A percentile compares a stretch with the other conserved stretches of the same genome.
Evolutionary conservation across 2,797 vertebrate species (phyloP).

Genomic region (Melanotaenia boesemani): DNA sequence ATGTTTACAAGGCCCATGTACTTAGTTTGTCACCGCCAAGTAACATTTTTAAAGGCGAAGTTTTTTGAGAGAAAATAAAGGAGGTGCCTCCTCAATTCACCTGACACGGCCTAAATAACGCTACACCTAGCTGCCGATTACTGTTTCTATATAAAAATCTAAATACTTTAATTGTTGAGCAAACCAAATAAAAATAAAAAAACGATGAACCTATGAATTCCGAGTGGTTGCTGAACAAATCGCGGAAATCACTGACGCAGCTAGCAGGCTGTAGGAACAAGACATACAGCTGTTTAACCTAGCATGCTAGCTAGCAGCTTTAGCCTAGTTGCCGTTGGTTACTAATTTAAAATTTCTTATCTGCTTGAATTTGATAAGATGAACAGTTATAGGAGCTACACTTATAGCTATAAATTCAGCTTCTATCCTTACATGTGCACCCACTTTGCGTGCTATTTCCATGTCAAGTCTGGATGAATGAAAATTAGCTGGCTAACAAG

Average conservation of each 20-base stretch:
- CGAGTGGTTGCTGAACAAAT: slow-evolving; percentile 5
- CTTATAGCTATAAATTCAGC: rapidly evolving
- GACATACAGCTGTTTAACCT: slow-evolving; percentile 65
- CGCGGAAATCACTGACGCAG: slow-evolving; percentile 23
- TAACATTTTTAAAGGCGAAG: neutral
- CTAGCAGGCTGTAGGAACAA: slow-evolving; percentile 32
- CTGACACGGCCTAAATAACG: slow-evolving; percentile 58
- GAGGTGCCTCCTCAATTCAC: slow-evolving; percentile 59
- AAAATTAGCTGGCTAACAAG: slow-evolving; percentile 61
- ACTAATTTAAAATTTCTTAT: neutral
- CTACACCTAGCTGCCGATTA: slow-evolving; percentile 4
- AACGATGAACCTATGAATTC: neutral
- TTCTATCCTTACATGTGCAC: neutral
- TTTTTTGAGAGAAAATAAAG: slow-evolving; percentile 33
- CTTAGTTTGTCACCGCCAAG: neutral
- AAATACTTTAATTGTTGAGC: rapidly evolving
- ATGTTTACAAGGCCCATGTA: neutral
- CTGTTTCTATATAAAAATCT: no score
- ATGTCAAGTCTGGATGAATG: slow-evolving; percentile 68
- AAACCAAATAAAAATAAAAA: rapidly evolving
- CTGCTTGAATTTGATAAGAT: rapidly evolving
- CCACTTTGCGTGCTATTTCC: slow-evolving; percentile 8
- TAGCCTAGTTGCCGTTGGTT: slow-evolving; percentile 35
- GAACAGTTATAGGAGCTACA: rapidly evolving
- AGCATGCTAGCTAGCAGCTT: slow-evolving; percentile 49